phyloP scores from a whole-genome alignment of 2,797 vertebrate species.

The Uromys caudimaculatus region DNA sequence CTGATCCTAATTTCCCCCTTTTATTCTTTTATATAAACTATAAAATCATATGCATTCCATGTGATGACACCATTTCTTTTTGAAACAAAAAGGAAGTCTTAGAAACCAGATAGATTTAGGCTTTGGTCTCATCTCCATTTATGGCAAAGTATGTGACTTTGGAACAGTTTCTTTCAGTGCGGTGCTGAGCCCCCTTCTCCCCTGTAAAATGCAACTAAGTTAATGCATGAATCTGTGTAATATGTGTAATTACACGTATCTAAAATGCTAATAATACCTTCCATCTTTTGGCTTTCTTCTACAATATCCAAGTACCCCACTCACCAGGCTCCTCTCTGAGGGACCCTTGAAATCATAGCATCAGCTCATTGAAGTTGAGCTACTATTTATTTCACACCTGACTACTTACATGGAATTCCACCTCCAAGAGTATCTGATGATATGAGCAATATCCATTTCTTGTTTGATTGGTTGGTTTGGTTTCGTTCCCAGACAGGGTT shows the following conservation, averaged over 20 bases:
- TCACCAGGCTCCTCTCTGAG: slow-evolving; percentile 35
- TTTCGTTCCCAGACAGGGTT: not conserved
- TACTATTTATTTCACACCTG: slow-evolving; percentile 34
- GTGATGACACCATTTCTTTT: slow-evolving; percentile 42
- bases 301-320: not conserved
- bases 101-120: slow-evolving; percentile 48
- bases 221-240: not conserved
- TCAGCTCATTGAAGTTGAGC: slow-evolving; percentile 20
- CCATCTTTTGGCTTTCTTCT: slow-evolving; percentile 50
- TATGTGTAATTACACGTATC: slow-evolving; percentile 37
- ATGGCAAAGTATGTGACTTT: slow-evolving; percentile 13
- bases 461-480: not conserved
- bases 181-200: not conserved
- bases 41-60: not conserved
- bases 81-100: slow-evolving; percentile 47
- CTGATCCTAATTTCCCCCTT: slow-evolving; percentile 43
- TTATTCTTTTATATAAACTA: slow-evolving; percentile 26
- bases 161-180: slow-evolving; percentile 41
- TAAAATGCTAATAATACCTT: slow-evolving; percentile 37
- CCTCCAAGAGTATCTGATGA: slow-evolving; percentile 47
- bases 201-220: slow-evolving; percentile 29
- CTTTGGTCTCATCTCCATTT: slow-evolving; percentile 42
- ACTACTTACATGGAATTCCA: slow-evolving; percentile 59
- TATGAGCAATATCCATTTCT: not conserved
- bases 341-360: slow-evolving; percentile 33